Evolutionary conservation across 2,113 vertebrate species (phyloP), one percentile per base, ranked within the genome.

Genomic region (Delphinus delphis): DNA sequence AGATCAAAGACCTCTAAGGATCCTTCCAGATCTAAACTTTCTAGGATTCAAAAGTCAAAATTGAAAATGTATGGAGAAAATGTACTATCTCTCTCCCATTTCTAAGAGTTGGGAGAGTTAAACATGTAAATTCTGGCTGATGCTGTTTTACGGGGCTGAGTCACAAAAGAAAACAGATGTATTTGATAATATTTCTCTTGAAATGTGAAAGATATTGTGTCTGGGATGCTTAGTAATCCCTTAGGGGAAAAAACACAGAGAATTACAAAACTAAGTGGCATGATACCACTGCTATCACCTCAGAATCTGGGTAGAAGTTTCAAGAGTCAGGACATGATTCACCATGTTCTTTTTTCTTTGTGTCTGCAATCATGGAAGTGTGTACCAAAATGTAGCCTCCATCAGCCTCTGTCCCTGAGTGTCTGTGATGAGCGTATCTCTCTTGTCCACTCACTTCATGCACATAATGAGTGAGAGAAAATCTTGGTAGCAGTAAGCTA

Each of bases 171-270:
- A 92, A 28, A 58, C 3, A 63, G 36, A 88, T 88, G 90, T 81
- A 1, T 71, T 95, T 85, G 53, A 86, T 71, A 81, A 55, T 87
- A 93, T 83, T 96, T 86, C 23, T 91, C 7, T 87, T 83, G 23
- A 89, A 80, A 79, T 68, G 63, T 81, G 47, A 67, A 55, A 41
- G 15, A 63, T 74, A 73, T 38, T 71, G 1, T 93, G 20, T 53
- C 14, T 62, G 4, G 1, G 21, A 38, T 53, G 25, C 41, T 82
- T 88, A n/a, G 23, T 74, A 84, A 83, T 81, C 33, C 13, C 13
- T 81, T 85, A 11, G 20, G 74, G 44, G 18, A n/a, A 53, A 44
- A 86, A 28, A 31, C 11, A 2, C n/a, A 44, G 33, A 73, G 65
- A 77, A 84, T 85, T 84, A 44, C 33, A 93, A 82, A 95, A 60